Evolutionary conservation across 1,140 invertebrate species (phyloP), one percentile per base, ranked within the genome.

Genomic region (Drosophila elegans): DNA sequence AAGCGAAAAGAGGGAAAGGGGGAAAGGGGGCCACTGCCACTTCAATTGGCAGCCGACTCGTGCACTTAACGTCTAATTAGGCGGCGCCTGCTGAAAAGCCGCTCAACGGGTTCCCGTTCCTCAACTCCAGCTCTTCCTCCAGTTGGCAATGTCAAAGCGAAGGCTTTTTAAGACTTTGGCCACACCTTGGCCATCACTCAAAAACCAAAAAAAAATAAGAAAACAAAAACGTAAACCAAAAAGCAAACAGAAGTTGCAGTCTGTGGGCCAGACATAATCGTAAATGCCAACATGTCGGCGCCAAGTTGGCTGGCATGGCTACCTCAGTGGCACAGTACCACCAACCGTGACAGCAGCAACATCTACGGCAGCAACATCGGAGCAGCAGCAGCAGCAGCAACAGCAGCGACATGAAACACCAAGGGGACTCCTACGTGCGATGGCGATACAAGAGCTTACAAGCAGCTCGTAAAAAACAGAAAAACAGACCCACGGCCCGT

Each of bases 51-150:
- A 57, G 74, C 78, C 78, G 74, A 42, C 48, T 21, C 34, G 54
- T 57, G 78, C 76, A 85, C 81, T 88, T 82, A 88, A 78, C 54
- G 82, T 86, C 79, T 86, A 86, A 86, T 86, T 86, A 86, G 83
- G 72, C 83, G 75, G 78, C 83, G 74, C 82, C 68, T 44, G 38
- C 34, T 39, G 54, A 86, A 85, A 85, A 88, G 82, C 82, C 55
- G 64, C 82, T 83, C 79, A 83, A 83, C 83, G 75, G 72, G 69
- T 86, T 61, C 57, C 59, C 38, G 29, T 32, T 32, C 4, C 29
- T 5, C 5, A 7, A 0, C 29, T 27, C 41, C 45, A 7, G 0
- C 29, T 27, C 41, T 38, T 21, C 52, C 48, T 38, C 49, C 3
- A 2, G 7, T 49, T 53, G 41, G 36, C 75, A 83, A 67, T 84